These are phyloP conservation scores for Nematostella vectensis DNA, from an alignment of 92 coral and sea anemone genomes.

Conservation along the genomic window DNA sequence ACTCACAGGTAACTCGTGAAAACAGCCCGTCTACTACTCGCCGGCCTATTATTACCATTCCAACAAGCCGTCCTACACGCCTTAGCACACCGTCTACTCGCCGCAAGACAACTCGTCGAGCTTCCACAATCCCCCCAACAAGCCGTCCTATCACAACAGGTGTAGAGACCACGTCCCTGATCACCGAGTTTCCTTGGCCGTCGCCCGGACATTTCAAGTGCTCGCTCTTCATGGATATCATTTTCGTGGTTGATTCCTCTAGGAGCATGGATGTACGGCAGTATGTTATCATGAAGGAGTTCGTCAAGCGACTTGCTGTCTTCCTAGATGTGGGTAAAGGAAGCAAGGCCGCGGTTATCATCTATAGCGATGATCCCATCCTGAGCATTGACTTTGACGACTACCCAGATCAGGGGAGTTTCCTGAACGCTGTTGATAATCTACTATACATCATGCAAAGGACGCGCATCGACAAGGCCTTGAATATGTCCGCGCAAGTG, in stretches of 20 bases:
- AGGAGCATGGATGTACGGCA: slow-evolving; percentile 68
- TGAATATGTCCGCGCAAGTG: slow-evolving; percentile 46
- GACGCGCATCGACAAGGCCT: slow-evolving; percentile 83
- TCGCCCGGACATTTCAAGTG: slow-evolving; percentile 15
- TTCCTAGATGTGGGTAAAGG: slow-evolving; percentile 66
- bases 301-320: slow-evolving; percentile 64
- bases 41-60: too few relatives aligned
- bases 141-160: neutral
- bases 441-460: slow-evolving; percentile 63
- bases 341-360: slow-evolving; percentile 72
- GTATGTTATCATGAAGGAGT: slow-evolving; percentile 54
- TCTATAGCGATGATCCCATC: slow-evolving; percentile 59
- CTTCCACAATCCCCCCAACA: neutral
- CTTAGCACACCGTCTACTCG: too few relatives aligned
- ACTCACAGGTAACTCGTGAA: too few relatives aligned
- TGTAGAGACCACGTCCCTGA: neutral
- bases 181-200: too few relatives aligned
- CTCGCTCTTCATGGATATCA: slow-evolving; percentile 42
- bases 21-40: too few relatives aligned
- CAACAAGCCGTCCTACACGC: neutral
- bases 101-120: neutral
- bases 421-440: slow-evolving; percentile 38
- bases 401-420: slow-evolving; percentile 25
- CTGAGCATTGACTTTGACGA: slow-evolving; percentile 40
- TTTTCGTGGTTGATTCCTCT: slow-evolving; percentile 87